Percentiles rank a stretch among this genome's conserved stretches.
phyloP scores from a whole-genome alignment of 2,888 invertebrate genomes.

The Nasonia oneida region DNA sequence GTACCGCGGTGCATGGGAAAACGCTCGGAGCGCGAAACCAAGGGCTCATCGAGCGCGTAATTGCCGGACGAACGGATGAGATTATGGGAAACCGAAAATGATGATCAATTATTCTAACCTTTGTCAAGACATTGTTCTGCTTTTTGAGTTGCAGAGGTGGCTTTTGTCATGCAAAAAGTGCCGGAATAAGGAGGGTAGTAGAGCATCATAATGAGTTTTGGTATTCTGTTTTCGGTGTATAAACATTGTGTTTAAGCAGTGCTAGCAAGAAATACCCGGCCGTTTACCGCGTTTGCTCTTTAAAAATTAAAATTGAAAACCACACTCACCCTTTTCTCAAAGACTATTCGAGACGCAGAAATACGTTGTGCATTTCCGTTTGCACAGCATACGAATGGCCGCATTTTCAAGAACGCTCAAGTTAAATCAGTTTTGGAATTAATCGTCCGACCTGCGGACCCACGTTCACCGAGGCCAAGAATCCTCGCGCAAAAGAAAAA shows the following conservation, averaged over 20 bases:
- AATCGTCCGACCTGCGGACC: neutral
- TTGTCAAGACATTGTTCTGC: conserved; percentile 9
- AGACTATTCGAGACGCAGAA: neutral
- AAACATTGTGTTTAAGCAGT: neutral
- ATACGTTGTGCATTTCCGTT: neutral
- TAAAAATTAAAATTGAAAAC: neutral
- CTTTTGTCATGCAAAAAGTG: conserved; percentile 30
- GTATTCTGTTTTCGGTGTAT: neutral
- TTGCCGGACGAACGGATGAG: conserved; percentile 72
- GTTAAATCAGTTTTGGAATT: neutral
- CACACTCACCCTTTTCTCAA: neutral
- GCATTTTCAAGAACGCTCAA: neutral
- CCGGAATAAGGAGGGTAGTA: conserved; percentile 29
- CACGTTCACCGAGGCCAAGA: neutral
- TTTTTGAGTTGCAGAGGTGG: neutral
- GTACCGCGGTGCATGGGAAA: conserved; percentile 72
- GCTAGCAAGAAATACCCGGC: neutral
- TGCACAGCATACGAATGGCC: neutral
- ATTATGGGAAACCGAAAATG: conserved; percentile 76
- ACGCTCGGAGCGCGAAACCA: conserved; percentile 68
- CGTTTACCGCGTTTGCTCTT: neutral
- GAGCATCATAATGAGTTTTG: neutral
- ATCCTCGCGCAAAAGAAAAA: neutral
- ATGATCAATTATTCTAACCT: conserved; percentile 74
- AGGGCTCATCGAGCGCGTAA: conserved; percentile 71